Evolutionary conservation across 2,113 vertebrate genomes (phyloP).

Genomic region (Okapia johnstoni): DNA sequence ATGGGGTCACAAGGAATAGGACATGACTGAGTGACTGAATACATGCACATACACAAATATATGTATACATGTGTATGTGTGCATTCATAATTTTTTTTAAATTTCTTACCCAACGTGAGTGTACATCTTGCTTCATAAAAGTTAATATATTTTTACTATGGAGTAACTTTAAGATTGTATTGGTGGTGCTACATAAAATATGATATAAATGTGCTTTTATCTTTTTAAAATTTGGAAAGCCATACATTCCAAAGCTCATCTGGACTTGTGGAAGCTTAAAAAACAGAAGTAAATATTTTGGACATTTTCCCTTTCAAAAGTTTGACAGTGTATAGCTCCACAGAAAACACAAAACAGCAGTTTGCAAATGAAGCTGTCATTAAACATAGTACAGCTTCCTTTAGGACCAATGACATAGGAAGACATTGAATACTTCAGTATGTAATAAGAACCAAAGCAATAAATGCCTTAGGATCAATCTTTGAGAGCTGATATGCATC

Average conservation of each 20-base stretch:
- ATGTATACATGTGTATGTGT: background rate
- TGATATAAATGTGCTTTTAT: background rate
- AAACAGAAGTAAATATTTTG: background rate
- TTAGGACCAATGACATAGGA: background rate
- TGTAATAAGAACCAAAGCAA: background rate
- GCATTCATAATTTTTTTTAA: fast-evolving
- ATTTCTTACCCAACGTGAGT: background rate
- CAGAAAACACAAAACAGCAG: background rate
- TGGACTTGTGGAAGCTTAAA: background rate
- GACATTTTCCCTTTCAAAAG: background rate
- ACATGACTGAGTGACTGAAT: background rate
- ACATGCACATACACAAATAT: background rate
- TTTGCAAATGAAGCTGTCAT: background rate
- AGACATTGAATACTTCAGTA: background rate
- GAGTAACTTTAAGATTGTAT: background rate
- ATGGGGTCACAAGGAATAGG: background rate
- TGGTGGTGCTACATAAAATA: background rate
- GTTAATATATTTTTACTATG: background rate
- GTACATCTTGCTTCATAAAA: background rate
- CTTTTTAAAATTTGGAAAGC: background rate
- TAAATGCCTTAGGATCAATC: background rate
- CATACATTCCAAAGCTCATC: background rate
- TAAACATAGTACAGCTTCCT: background rate
- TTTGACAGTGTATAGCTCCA: background rate
- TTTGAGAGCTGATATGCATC: background rate